Evolutionary conservation across 2,888 invertebrate genomes (phyloP).

Genomic region (Boloria selene): DNA sequence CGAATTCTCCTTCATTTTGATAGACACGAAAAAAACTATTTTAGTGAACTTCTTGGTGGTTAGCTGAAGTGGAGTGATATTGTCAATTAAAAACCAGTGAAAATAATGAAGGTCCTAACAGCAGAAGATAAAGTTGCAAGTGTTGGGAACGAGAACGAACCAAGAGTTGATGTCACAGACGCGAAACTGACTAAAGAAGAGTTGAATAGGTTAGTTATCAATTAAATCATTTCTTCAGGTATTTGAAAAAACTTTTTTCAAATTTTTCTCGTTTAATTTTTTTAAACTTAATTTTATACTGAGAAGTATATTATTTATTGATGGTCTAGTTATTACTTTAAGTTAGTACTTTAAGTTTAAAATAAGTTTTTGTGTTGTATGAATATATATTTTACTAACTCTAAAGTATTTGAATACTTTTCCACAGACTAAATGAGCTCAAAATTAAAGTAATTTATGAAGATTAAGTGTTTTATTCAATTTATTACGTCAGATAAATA

Average conservation of each 20-base stretch:
- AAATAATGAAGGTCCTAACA: slow-evolving; percentile 72
- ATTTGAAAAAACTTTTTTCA: not conserved
- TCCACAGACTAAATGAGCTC: too few species aligned
- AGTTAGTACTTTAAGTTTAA: too few species aligned
- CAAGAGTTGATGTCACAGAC: slow-evolving; percentile 58
- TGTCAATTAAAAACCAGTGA: not conserved
- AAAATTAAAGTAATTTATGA: too few species aligned
- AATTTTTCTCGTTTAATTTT: too few species aligned
- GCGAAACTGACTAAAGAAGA: slow-evolving; percentile 68
- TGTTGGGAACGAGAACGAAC: slow-evolving; percentile 67
- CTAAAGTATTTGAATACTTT: too few species aligned
- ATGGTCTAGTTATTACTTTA: too few species aligned
- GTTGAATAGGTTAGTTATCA: slow-evolving; percentile 63
- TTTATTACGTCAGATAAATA: too few species aligned
- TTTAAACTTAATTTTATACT: too few species aligned
- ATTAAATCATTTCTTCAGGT: not conserved
- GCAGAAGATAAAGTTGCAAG: slow-evolving; percentile 66
- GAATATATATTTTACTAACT: too few species aligned
- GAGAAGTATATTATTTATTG: too few species aligned
- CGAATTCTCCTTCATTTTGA: not conserved
- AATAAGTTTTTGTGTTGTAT: too few species aligned
- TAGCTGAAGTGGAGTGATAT: slow-evolving; percentile 32
- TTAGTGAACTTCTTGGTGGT: not conserved
- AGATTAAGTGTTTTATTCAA: too few species aligned
- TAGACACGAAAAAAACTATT: not conserved